These are phyloP conservation scores for Campopleginae sp. DNA, from an alignment of 2,888 invertebrate species.

Conservation along the genomic window DNA sequence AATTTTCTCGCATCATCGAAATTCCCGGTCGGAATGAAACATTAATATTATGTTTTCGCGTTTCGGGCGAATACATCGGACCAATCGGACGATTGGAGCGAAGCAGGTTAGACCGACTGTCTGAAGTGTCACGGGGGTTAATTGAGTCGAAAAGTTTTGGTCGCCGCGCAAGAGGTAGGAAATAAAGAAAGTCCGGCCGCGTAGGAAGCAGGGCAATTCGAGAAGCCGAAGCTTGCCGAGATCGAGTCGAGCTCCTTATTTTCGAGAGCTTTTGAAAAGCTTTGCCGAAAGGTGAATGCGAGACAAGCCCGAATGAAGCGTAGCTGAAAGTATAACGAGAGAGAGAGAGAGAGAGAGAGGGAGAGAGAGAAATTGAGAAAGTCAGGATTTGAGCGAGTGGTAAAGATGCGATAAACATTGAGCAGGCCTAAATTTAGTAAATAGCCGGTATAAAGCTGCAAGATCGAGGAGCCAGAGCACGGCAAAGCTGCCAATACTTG, in stretches of 20 bases:
- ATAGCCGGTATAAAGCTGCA: constrained; percentile 53
- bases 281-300: constrained; percentile 55
- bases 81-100: neutral
- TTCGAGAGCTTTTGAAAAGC: constrained; percentile 45
- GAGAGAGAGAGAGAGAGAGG: constrained; percentile 23
- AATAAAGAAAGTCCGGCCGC: neutral
- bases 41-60: neutral
- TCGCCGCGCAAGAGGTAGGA: neutral
- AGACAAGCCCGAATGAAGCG: constrained; percentile 62
- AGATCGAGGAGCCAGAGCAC: constrained; percentile 49
- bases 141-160: constrained; percentile 17
- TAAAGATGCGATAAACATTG: constrained; percentile 41
- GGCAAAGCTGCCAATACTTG: constrained; percentile 46
- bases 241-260: constrained; percentile 26
- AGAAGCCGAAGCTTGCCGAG: neutral
- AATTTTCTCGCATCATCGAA: neutral
- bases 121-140: constrained; percentile 7
- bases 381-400: constrained; percentile 27
- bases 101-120: neutral
- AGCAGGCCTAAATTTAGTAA: constrained; percentile 70
- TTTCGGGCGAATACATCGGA: neutral
- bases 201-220: constrained; percentile 1
- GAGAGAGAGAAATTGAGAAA: constrained; percentile 16
- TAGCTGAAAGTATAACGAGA: constrained; percentile 52
- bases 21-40: neutral